phyloP scores from a whole-genome alignment of 2,113 vertebrate species.

The Chlorodrepanis virens region DNA sequence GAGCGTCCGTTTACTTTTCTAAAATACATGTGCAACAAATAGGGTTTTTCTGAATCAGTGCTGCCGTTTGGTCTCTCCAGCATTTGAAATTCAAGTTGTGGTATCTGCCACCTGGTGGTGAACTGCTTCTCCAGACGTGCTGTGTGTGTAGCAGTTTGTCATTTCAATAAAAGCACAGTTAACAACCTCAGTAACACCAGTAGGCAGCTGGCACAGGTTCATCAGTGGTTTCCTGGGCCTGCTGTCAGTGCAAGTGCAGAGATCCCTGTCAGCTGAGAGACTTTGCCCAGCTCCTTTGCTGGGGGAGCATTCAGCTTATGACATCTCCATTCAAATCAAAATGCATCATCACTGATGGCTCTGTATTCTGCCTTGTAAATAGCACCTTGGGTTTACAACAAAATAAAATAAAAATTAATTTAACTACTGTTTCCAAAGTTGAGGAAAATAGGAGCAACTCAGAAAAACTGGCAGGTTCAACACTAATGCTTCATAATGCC shows the following conservation, averaged over 20 bases:
- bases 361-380: not conserved
- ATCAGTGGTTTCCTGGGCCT: not conserved
- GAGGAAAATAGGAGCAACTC: not conserved
- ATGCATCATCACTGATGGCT: not conserved
- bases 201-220: not conserved
- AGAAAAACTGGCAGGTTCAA: not conserved
- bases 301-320: not conserved
- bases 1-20: not conserved
- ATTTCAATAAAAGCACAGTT: not conserved
- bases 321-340: not conserved
- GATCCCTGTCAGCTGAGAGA: not conserved
- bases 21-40: accelerated
- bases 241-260: not conserved
- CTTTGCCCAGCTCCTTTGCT: not conserved
- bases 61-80: accelerated
- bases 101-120: conserved; percentile 16
- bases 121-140: not conserved
- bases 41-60: not conserved
- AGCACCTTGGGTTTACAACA: not conserved
- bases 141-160: not conserved
- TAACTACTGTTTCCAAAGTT: not conserved
- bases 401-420: not conserved
- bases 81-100: not conserved
- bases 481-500: not conserved
- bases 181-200: not conserved